phyloP scores from a whole-genome alignment of 2,888 invertebrate species.

The Melieria crassipennis region DNA sequence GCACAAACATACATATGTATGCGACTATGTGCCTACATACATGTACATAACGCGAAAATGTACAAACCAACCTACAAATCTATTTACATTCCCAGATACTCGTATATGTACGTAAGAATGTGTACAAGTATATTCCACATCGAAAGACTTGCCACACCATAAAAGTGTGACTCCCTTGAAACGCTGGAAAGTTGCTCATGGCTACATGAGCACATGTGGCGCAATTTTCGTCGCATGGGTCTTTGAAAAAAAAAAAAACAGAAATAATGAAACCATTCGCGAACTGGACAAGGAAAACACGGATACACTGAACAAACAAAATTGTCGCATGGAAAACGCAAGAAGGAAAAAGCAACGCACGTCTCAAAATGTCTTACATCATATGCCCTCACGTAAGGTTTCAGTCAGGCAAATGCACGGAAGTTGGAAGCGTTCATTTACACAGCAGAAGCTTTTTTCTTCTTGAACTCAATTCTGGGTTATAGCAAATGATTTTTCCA shows the following conservation, averaged over 20 bases:
- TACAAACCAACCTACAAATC: too few species aligned
- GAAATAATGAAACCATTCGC: conserved; percentile 44
- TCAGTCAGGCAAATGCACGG: too few species aligned
- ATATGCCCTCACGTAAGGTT: too few species aligned
- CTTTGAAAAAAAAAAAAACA: conserved; percentile 15
- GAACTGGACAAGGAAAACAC: conserved; percentile 52
- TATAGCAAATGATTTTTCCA: too few species aligned
- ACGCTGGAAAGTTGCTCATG: conserved; percentile 59
- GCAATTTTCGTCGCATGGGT: conserved; percentile 54
- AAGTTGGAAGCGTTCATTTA: too few species aligned
- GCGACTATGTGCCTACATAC: neutral
- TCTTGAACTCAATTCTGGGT: too few species aligned
- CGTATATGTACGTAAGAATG: neutral
- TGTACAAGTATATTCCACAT: conserved; percentile 14
- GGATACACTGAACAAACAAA: neutral
- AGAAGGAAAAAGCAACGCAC: conserved; percentile 5
- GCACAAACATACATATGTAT: conserved; percentile 19
- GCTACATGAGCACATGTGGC: conserved; percentile 58
- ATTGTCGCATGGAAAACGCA: neutral
- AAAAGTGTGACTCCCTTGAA: conserved; percentile 56
- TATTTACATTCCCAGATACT: neutral
- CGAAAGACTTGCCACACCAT: conserved; percentile 57
- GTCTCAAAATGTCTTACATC: neutral
- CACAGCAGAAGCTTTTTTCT: too few species aligned
- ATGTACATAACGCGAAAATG: too few species aligned